Evolutionary conservation across 2,113 vertebrate species (phyloP), one percentile per base, ranked within the genome.

Genomic region (Chlorodrepanis virens): DNA sequence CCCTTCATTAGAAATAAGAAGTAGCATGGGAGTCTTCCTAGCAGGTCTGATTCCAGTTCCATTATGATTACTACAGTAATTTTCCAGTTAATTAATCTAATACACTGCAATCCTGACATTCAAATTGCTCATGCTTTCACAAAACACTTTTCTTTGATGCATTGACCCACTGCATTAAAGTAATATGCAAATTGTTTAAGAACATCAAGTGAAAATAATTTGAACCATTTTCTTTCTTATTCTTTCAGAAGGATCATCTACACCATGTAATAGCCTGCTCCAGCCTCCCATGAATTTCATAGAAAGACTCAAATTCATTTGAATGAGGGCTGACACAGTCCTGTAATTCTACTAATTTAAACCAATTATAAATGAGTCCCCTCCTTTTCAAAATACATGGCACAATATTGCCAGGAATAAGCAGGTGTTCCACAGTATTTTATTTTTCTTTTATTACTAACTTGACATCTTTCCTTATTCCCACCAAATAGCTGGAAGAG

Each of bases 71-170:
- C 57, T 49, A 53, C 39, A 92, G 47, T 75, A 80, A 89, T 96
- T 94, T 96, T 94, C 81, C 53, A 87, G 56, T 84, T 83, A 94
- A 91, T 89, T 91, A 33, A 81, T 68, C 56, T 81, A 89, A 89
- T 89, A 92, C 14, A 33, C 24, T 81, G 14, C 64, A 75, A 81
- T 71, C 23, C 53, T 84, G 91, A 89, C 64, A 87, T 81, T 82
- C 24, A 77, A 67, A 92, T 71, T 87, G 33, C 50, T 89, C 72
- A 37, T 37, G 27, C 80, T 90, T 89, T 87, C 83, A 91, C 68
- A 81, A 83, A 96, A 74, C 65, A 16, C 44, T 77, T 94, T 50
- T 9, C 19, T 89, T 89, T 84, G 64, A 91, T 68, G 28, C 50
- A 68, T 75, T 82, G 65, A 92, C 64, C 37, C 29, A 45, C 52